These are phyloP conservation scores for Dasypus novemcinctus DNA, from an alignment of 2,113 vertebrate genomes.

Conservation along the genomic window DNA sequence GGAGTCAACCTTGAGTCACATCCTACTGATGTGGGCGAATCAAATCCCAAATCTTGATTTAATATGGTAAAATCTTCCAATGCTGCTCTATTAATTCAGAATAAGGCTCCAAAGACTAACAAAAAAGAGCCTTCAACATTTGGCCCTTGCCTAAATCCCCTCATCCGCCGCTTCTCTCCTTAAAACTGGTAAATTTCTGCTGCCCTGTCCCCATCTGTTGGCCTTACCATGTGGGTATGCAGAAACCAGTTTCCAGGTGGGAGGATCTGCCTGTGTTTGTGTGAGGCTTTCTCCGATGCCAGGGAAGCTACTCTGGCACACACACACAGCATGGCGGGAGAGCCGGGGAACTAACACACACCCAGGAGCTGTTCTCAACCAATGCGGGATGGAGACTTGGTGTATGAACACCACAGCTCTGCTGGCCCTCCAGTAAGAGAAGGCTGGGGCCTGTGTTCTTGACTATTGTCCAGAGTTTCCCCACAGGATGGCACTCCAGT, in stretches of 20 bases:
- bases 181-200: neutral
- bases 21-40: too few relatives aligned
- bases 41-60: too few relatives aligned
- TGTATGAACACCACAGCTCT: neutral
- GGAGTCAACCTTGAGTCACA: too few relatives aligned
- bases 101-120: neutral
- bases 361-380: neutral
- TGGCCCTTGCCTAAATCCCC: neutral
- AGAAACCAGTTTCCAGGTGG: neutral
- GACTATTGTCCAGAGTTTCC: neutral
- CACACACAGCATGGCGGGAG: accelerated
- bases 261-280: neutral
- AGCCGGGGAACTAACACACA: neutral
- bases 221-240: neutral
- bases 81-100: neutral
- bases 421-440: accelerated
- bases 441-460: neutral
- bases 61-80: neutral
- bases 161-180: neutral
- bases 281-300: neutral
- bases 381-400: neutral
- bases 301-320: neutral
- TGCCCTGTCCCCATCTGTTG: neutral
- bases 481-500: too few relatives aligned
- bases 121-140: neutral